Conservation (phyloP, 2,888 invertebrate species). For the Agonum fuliginosum region DNA sequence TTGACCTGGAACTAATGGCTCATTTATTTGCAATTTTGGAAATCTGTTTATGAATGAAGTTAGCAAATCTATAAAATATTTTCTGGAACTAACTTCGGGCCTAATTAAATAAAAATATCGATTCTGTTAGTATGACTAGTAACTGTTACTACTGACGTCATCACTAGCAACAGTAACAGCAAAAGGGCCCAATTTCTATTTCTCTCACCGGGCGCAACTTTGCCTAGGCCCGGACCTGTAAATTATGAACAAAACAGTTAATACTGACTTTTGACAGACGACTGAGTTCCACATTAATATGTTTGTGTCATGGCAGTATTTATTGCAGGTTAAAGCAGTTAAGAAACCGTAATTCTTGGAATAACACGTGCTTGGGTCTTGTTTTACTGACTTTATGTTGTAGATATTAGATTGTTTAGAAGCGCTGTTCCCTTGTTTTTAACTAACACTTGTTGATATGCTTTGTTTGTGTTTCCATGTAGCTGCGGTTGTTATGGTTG, state of each 20-base stretch:
- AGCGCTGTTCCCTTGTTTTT: background rate
- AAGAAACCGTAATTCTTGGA: slow-evolving; percentile 19
- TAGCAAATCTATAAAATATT: too few species aligned
- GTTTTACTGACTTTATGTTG: background rate
- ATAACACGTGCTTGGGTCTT: slow-evolving; percentile 14
- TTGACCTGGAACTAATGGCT: too few species aligned
- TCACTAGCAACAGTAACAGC: too few species aligned
- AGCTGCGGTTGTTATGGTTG: background rate
- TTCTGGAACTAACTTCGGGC: too few species aligned
- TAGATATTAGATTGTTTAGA: slow-evolving; percentile 24
- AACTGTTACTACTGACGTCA: too few species aligned
- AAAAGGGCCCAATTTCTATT: too few species aligned
- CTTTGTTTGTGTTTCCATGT: background rate
- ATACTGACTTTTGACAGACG: slow-evolving; percentile 13
- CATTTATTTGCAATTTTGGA: too few species aligned
- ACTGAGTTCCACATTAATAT: slow-evolving; percentile 1
- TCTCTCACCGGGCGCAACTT: too few species aligned
- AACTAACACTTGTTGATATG: background rate
- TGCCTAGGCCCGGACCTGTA: background rate
- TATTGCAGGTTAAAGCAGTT: slow-evolving; percentile 4
- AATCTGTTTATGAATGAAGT: too few species aligned
- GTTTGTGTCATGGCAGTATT: slow-evolving; percentile 34
- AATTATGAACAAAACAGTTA: slow-evolving; percentile 11
- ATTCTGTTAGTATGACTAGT: too few species aligned
- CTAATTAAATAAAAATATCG: too few species aligned